Base-by-base conservation (phyloP, 2,888 invertebrate genomes). In the Mesorhabditis spiculigera region DNA sequence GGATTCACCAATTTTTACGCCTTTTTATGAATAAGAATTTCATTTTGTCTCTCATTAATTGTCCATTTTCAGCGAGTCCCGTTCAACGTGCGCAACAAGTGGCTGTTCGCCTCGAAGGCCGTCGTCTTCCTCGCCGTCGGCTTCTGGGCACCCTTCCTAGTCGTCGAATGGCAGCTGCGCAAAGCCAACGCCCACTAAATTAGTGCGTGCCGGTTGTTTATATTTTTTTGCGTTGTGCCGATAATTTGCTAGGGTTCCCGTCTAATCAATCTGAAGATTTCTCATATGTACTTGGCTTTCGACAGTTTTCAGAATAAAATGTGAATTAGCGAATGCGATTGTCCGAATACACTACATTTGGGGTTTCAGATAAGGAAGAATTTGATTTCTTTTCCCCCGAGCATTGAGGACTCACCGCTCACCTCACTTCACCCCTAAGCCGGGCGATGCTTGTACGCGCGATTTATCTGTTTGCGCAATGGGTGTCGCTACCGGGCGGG, bases 101-200 rank as follows among this genome's bases (percentile, higher is more conserved):
- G 79, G 78, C 71, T 72, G 69, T 81, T 81, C 76, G 78, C 79
- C 68, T 65, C 77, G 58, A 80, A 80, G 74, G 78, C 78, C 65
- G 73, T 78, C 72, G 64, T 71, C 66, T 78, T 81, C 78, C 75
- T 81, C 63, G 80, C 80, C 67, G 63, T 76, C 70, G 81, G 81
- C 64, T 81, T 80, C 79, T 81, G 81, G 81, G 78, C 79, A 66
- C 81, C 81, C 45, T 81, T 81, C 77, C 68, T 79, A 71, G 76
- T 80, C 66, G 80, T 80, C 73, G 80, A 80, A 68, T 80, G 77
- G 66, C 82, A 82, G 71, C 78, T 82, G 68, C 81, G 82, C 79
- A 82, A 82, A 78, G 81, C 81, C 70, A 82, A 81, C 75, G 69
- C 70, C 70, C 72, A 76, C 70, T 63, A 64, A 45, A 65, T 65